Conservation (phyloP, 2,888 invertebrate genomes). For the Diarsia rubi region DNA sequence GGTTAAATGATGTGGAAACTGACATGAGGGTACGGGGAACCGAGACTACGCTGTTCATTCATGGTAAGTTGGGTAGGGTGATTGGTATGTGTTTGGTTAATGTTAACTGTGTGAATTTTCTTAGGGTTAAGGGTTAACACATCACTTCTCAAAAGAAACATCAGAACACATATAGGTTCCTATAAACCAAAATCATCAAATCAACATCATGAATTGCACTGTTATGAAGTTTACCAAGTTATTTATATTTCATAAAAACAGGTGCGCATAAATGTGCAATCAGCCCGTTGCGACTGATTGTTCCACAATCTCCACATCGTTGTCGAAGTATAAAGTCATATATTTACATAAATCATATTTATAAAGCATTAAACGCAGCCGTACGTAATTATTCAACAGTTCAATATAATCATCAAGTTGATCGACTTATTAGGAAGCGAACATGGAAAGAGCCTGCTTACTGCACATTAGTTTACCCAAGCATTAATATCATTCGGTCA, state of each 20-base stretch:
- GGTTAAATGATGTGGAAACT: conserved; percentile 85
- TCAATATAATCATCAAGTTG: conserved; percentile 51
- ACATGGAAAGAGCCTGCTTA: conserved; percentile 60
- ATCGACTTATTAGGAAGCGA: conserved; percentile 50
- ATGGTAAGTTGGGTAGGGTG: background rate
- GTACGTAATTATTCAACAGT: conserved; percentile 44
- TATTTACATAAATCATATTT: conserved; percentile 41
- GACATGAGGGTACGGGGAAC: conserved; percentile 70
- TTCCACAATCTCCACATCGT: conserved; percentile 3
- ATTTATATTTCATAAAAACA: background rate
- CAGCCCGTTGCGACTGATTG: background rate
- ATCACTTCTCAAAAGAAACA: background rate
- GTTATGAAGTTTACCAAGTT: background rate
- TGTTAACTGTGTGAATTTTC: background rate
- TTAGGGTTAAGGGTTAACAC: too few relatives aligned
- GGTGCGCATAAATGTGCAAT: background rate
- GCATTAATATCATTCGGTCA: conserved; percentile 62
- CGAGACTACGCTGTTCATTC: conserved; percentile 27
- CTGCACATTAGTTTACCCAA: conserved; percentile 56
- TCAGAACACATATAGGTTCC: background rate
- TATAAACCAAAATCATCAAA: background rate
- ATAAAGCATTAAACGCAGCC: conserved; percentile 22
- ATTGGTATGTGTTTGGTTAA: background rate
- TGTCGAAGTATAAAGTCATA: conserved; percentile 27
- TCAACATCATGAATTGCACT: background rate